Evolutionary conservation across 2,888 invertebrate genomes (phyloP).

Genomic region (Horisme vitalbata): DNA sequence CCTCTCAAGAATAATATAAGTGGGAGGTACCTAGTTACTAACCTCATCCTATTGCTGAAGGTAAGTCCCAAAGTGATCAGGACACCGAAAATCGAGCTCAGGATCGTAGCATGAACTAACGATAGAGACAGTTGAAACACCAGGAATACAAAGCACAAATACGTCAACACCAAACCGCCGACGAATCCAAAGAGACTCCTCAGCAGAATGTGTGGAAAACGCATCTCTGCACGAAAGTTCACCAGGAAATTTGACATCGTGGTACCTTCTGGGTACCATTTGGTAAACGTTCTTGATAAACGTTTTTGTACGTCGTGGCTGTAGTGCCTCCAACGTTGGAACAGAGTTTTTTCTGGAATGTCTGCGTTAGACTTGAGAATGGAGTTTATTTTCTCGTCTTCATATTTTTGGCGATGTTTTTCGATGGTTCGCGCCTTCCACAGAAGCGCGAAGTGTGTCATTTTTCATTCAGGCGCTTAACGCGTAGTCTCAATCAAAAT

Average conservation of each 20-base stretch:
- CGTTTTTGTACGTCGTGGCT: conserved; percentile 63
- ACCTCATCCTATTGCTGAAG: conserved; percentile 82
- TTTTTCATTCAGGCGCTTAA: neutral
- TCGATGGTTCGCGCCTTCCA: conserved; percentile 81
- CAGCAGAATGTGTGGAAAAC: conserved; percentile 80
- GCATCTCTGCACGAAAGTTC: conserved; percentile 72
- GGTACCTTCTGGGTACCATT: conserved; percentile 64
- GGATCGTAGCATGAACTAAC: conserved; percentile 82
- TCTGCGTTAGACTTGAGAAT: conserved; percentile 67
- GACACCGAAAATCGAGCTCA: conserved; percentile 85
- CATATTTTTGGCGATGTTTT: conserved; percentile 71
- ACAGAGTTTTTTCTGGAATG: conserved; percentile 64
- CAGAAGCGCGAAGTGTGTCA: conserved; percentile 82
- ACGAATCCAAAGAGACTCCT: conserved; percentile 86
- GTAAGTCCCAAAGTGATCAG: conserved; percentile 86
- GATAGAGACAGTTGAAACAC: conserved; percentile 85
- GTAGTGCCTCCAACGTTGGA: conserved; percentile 73
- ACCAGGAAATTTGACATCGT: conserved; percentile 54
- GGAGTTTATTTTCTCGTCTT: conserved; percentile 83
- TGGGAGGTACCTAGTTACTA: conserved; percentile 8
- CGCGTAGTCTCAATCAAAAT: neutral
- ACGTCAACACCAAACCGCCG: conserved; percentile 85
- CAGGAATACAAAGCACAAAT: conserved; percentile 86
- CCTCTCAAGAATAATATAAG: too few species aligned
- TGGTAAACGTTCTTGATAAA: conserved; percentile 59